Base-by-base conservation (phyloP, 2,888 invertebrate species). In the Harpalus rubripes region DNA sequence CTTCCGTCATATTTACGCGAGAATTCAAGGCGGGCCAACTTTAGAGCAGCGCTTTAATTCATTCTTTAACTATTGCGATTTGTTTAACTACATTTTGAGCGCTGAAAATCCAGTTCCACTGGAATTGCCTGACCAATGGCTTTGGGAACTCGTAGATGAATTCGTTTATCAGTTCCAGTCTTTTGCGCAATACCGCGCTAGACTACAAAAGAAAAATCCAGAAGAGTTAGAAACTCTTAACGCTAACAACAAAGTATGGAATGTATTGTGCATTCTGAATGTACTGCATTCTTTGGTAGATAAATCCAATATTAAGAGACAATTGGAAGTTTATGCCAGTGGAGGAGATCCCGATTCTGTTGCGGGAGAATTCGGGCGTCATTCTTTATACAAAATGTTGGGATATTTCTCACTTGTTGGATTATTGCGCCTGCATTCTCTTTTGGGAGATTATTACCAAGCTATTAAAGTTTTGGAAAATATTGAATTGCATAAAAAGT, bases 131-230 rank as follows among this genome's bases (percentile, higher is more conserved):
- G 99, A 99, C 92, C 96, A 98, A 89, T 99, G 99, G 99, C 92
- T 99, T 41, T 99, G 99, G 99, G 99, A 99, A 91, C 95, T 99
- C 80, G 97, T 99, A 87, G 99, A 99, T 92, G 99, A 99, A 91
- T 99, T 99, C 92, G 98, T 99, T 59, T 99, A 99, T 90, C 99
- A 99, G 92, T 96, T 99, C 92, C 97, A 98, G 92, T 96, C 98
- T 86, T 96, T 97, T 90, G 95, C 96, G 0, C 97, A 97, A 90
- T 97, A 96, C 89, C 94, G 95, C 89, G 93, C 93, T 0, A 96
- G 89, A 91, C 93, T 91, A 92, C 95, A 78, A 7, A 97, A 97
- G 90, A 95, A 97, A 90, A 95, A 95, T 4, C 93, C 94, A 8
- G 96, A 96, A 74, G 98, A 98, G 90, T 94, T 96, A 87, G 95